phyloP scores from a whole-genome alignment of 2,113 vertebrate genomes.

The Tretioscincus oriximinensis region DNA sequence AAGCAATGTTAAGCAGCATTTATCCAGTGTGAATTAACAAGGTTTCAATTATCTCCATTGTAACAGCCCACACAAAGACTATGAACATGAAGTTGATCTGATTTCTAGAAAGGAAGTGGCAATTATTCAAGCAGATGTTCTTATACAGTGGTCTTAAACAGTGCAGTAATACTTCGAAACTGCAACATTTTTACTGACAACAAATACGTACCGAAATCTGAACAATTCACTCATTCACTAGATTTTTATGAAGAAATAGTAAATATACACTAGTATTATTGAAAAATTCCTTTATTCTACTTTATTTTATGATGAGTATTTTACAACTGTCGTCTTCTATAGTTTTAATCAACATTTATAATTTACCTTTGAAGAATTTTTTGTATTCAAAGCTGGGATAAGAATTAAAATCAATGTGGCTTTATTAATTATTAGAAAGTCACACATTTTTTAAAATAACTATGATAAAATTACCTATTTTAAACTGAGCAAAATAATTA shows the following conservation, averaged over 20 bases:
- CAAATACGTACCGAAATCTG: too few relatives aligned
- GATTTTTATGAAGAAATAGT: not conserved
- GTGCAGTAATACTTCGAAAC: not conserved
- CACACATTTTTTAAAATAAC: too few relatives aligned
- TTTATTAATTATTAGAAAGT: not conserved
- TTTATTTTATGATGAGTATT: not conserved
- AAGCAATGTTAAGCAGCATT: not conserved
- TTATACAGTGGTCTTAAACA: not conserved
- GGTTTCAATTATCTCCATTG: not conserved
- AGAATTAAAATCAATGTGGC: not conserved
- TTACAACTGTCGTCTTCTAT: not conserved
- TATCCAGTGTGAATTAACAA: not conserved
- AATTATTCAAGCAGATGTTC: not conserved
- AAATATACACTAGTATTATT: not conserved
- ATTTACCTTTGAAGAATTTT: not conserved
- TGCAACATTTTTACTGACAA: not conserved
- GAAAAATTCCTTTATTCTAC: not conserved
- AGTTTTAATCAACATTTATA: not conserved
- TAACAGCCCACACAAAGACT: not conserved
- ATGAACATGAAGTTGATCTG: not conserved
- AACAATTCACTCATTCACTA: not conserved
- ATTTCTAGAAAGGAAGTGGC: not conserved
- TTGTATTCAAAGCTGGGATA: not conserved
- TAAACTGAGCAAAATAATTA: too few relatives aligned
- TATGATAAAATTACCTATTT: too few relatives aligned